Percentiles rank a stretch among this genome's conserved stretches.
Evolutionary conservation across 2,888 invertebrate genomes (phyloP).

Genomic region (Eilema caniola): DNA sequence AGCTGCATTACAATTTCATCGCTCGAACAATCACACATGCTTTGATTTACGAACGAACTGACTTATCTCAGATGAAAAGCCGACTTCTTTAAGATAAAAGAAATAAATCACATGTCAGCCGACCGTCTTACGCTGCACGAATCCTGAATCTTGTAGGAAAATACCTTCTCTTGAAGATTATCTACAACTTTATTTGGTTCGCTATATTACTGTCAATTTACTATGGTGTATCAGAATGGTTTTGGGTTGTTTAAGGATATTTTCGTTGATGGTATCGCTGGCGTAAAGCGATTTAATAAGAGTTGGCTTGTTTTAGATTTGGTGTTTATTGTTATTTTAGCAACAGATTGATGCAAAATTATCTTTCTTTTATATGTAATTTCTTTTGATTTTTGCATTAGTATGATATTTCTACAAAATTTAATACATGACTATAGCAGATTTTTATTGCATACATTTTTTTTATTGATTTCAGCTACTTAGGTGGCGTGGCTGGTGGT

Average conservation of each 20-base stretch:
- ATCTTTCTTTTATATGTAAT: no score
- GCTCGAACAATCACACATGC: conserved; percentile 67
- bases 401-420: no score
- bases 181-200: conserved; percentile 51
- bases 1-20: conserved; percentile 70
- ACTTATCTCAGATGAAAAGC: conserved; percentile 77
- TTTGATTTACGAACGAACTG: conserved; percentile 76
- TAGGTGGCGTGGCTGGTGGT: no score
- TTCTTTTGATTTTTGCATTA: no score
- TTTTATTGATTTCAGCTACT: not conserved
- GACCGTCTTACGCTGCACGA: conserved; percentile 74
- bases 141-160: conserved; percentile 49
- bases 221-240: conserved; percentile 40
- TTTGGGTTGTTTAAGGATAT: conserved; percentile 24
- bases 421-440: not conserved
- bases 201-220: conserved; percentile 52
- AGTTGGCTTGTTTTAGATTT: no score
- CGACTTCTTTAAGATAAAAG: conserved; percentile 76
- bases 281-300: not conserved
- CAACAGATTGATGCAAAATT: no score
- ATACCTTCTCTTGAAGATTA: conserved; percentile 56
- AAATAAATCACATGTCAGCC: conserved; percentile 82
- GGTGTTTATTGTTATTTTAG: no score
- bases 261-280: conserved; percentile 9
- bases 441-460: not conserved